These are phyloP conservation scores for Podilymbus podiceps DNA, from an alignment of 2,113 vertebrate species.

Conservation along the genomic window DNA sequence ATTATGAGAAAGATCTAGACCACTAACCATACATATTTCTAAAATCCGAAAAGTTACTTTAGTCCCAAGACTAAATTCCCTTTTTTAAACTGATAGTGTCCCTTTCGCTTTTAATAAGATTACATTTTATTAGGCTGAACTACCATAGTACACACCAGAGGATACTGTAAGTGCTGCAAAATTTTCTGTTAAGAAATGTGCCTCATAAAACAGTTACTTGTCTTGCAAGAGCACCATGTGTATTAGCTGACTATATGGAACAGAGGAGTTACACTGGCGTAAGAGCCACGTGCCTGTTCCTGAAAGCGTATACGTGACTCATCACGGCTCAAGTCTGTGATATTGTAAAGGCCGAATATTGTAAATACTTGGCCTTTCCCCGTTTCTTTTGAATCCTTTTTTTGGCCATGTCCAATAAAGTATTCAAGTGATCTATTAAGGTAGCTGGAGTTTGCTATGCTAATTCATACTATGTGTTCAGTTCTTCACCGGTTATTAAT, in stretches of 20 bases:
- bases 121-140: neutral
- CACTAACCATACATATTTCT: neutral
- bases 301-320: neutral
- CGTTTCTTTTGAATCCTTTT: neutral
- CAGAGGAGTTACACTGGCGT: neutral
- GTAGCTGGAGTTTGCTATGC: constrained; percentile 34
- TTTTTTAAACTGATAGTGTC: neutral
- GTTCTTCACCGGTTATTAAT: constrained; percentile 27
- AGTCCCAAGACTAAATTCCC: neutral
- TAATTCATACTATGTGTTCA: neutral
- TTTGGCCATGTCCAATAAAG: constrained; percentile 28
- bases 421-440: constrained; percentile 17
- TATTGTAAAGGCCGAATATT: neutral
- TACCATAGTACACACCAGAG: neutral
- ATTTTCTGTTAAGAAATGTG: neutral
- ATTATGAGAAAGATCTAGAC: neutral
- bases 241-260: neutral
- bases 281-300: neutral
- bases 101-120: neutral
- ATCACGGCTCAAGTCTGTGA: neutral
- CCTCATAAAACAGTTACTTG: neutral
- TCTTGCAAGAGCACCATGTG: neutral
- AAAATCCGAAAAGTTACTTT: neutral
- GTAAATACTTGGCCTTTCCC: neutral
- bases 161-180: neutral